These are phyloP conservation scores for Pseudolycoriella hygida DNA, from an alignment of 2,888 invertebrate genomes.

Conservation along the genomic window DNA sequence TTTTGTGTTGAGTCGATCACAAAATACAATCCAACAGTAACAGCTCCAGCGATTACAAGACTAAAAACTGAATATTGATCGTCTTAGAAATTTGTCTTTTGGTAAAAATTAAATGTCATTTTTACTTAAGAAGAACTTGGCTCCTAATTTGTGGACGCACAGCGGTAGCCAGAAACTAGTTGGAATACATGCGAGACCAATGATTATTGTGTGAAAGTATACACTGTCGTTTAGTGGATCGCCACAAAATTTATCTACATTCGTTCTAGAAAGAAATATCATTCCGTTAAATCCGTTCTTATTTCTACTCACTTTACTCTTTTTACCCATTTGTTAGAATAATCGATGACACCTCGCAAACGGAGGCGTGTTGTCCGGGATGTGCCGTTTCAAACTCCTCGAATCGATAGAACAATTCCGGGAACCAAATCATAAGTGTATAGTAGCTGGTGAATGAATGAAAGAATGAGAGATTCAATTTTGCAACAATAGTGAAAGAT, in stretches of 20 bases:
- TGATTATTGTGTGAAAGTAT: slow-evolving; percentile 58
- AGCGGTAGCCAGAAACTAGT: slow-evolving; percentile 63
- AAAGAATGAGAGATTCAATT: no score
- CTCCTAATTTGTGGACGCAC: slow-evolving; percentile 60
- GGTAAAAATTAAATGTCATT: not conserved
- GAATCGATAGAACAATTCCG: slow-evolving; percentile 70
- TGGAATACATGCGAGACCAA: slow-evolving; percentile 63
- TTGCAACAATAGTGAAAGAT: no score
- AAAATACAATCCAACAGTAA: slow-evolving; percentile 58
- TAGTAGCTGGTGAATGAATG: slow-evolving; percentile 81
- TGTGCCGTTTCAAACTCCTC: slow-evolving; percentile 50
- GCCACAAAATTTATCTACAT: slow-evolving; percentile 27
- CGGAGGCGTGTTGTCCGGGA: slow-evolving; percentile 50
- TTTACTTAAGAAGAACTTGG: slow-evolving; percentile 30
- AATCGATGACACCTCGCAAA: slow-evolving; percentile 59
- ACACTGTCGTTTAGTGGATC: slow-evolving; percentile 47
- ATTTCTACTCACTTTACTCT: no score
- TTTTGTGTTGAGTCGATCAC: slow-evolving; percentile 53
- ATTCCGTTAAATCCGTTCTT: no score
- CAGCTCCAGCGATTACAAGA: slow-evolving; percentile 50
- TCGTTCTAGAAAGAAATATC: no score
- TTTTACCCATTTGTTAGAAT: slow-evolving; percentile 32
- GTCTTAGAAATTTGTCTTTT: not conserved
- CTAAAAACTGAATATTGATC: slow-evolving; percentile 42
- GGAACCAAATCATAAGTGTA: slow-evolving; percentile 85